Evolutionary conservation across 2,888 invertebrate genomes (phyloP).

Genomic region (Dorcus parallelipipedus): DNA sequence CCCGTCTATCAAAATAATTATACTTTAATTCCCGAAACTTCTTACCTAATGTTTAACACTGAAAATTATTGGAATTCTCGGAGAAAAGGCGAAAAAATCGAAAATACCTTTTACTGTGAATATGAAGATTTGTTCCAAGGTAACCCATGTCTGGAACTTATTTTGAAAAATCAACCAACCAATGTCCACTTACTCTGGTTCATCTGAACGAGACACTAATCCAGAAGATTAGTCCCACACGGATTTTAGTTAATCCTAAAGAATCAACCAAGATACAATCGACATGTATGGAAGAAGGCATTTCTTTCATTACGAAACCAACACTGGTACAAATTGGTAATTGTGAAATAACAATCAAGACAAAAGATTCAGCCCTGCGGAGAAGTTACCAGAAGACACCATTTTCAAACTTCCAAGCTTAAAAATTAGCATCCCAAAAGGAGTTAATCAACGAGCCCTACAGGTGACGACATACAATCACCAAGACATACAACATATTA

Average conservation of each 20-base stretch:
- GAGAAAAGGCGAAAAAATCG: background rate
- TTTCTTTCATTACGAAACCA: background rate
- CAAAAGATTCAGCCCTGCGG: background rate
- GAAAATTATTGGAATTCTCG: conserved; percentile 6
- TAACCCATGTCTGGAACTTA: background rate
- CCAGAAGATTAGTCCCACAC: background rate
- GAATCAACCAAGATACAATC: background rate
- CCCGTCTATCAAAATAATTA: conserved; percentile 4
- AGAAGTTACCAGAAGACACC: background rate
- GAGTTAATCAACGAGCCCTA: too few relatives aligned
- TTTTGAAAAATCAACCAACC: background rate
- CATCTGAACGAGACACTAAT: background rate
- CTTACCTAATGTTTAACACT: conserved; percentile 5
- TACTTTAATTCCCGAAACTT: conserved; percentile 5
- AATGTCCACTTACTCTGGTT: background rate
- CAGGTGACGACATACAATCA: too few relatives aligned
- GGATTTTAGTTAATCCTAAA: conserved; percentile 1
- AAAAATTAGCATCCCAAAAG: background rate
- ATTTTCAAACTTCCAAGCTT: conserved; percentile 1
- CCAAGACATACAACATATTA: too few relatives aligned
- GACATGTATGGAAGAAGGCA: background rate
- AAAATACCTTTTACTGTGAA: background rate
- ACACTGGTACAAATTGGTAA: background rate
- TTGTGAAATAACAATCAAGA: conserved; percentile 1
- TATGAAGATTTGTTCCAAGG: background rate